Evolutionary conservation across 2,797 vertebrate genomes (phyloP), one percentile per base, ranked within the genome.

Genomic region (Acanthis flammea): DNA sequence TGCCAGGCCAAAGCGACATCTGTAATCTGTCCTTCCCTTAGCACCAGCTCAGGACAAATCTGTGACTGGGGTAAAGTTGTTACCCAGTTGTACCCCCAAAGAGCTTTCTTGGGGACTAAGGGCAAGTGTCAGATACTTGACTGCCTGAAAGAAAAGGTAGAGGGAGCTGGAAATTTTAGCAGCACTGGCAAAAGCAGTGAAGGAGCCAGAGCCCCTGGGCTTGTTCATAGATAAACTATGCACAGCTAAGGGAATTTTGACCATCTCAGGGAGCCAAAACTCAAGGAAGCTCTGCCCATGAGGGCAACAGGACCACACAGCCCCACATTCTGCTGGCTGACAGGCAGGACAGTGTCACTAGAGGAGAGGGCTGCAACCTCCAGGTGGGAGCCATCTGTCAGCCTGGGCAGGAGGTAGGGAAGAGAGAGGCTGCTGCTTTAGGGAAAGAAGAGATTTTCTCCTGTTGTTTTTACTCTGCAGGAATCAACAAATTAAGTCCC

Each of bases 321-420:
- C 42, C 45, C 61, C 57, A 28, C 2, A 3, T 68, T 8, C 51
- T 28, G 58, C 78, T 0, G 12, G 74, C 71, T 82, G 90, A 66
- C 83, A 82, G 75, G 90, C 91, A 90, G 75, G 79, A 47, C 14
- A 3, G 84, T 55, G 79, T 68, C 84, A 92, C 62, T 0, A 0
- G 81, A 76, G 80, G 72, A 28, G 75, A 78, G 2, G 41, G 42
- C 89, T 80, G 82, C 75, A 83, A 18, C 57, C 89, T 85, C 79
- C 87, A 72, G 79, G 81, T 58, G 9, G 75, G 65, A 94, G 75
- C 95, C 94, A 96, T 95, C 94, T 95, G 94, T 94, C 92, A 95
- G 85, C 81, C 53, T 0, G 10, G 57, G 76, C 33, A 65, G 76
- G 48, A 73, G 61, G 53, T n/a, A 77, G 35, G 63, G 54, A 67